Evolutionary conservation across 1,140 invertebrate genomes (phyloP), one percentile per base, ranked within the genome.

Genomic region (Neodiprion fabricii): DNA sequence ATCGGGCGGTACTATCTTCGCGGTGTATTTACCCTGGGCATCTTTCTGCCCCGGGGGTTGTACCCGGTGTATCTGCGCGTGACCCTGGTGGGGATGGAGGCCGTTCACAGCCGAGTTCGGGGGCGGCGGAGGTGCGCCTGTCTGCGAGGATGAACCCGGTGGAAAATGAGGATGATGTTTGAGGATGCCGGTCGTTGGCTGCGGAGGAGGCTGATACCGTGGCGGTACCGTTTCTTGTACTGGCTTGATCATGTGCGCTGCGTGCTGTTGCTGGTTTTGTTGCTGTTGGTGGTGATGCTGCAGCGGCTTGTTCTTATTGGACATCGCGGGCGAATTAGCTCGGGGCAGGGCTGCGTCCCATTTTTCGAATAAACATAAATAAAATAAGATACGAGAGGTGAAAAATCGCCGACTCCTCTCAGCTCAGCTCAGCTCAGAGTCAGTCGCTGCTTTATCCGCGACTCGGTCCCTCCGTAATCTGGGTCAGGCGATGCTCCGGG

Each of bases 181-280:
- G 7, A 91, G 82, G 71, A 91, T 91, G 9, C 90, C 90, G 49
- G 85, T 84, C 74, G 81, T 86, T 2, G 91, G 91, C 70, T 91
- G 89, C 7, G 92, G 92, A 23, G 92, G 92, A 65, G 91, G 91
- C 79, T 93, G 91, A 79, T 92, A 92, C n/a, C 91, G 87, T 47
- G 92, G 92, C 66, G 91, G 91, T 77, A 91, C 82, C 73, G 79
- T 50, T 48, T 82, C 81, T 7, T 85, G 86, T 72, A 83, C 80
- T 76, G 80, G 72, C 74, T 84, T 85, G 53, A 83, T 81, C 75
- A 80, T 79, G 79, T 83, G 84, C 79, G 75, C 50, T 48, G 79
- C 48, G n/a, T 79, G 53, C 53, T 79, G 77, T 61, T 61, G 53
- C 53, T 61, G 53, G n/a, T 61, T 61, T 61, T 61, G 11, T 61